Base-by-base conservation (phyloP, 2,888 invertebrate species). In the Archaeoteleia sp. region DNA sequence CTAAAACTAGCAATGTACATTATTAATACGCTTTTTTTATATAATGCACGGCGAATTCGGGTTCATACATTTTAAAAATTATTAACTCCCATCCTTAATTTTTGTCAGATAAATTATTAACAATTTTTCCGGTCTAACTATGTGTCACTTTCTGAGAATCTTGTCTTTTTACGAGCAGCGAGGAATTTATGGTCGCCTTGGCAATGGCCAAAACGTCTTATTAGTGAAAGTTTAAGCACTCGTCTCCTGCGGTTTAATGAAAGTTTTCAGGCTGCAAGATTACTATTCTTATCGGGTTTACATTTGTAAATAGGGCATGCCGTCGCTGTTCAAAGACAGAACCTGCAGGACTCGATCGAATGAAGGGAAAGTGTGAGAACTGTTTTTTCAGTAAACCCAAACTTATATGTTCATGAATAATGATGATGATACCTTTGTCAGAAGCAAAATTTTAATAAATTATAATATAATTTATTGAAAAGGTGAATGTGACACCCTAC, bases 211-310 rank as follows among this genome's bases (percentile, higher is more conserved):
- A 67, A 71, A 49, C 65, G 27, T 54, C 67, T 65, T 65, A 62
- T 55, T 65, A 66, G 68, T 71, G 71, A 71, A 68, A 68, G 68
- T 71, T 63, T 51, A 65, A 57, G 61, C 39, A 61, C 66, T 68
- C 66, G 58, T 61, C 62, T 65, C 67, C 35, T 49, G 42, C 62
- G 54, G 58, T 62, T 61, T 65, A 67, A 71, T 67, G 67, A 67
- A 67, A 67, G 71, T 65, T 67, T 61, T 55, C 65, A 58, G 58
- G 53, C 25, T 23, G 30, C 58, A 34, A 60, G 58, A 66, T 66
- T 66, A 66, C 66, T 66, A 66, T 66, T 66, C 58, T 66, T 66
- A 58, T 66, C 53, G 66, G 54, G 53, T 66, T 66, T 66, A 66
- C 46, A 66, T 58, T 23, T 66, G 46, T 58, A 66, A 66, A 66